Evolutionary conservation across 2,113 vertebrate genomes (phyloP).

Genomic region (Diadophis punctatus): DNA sequence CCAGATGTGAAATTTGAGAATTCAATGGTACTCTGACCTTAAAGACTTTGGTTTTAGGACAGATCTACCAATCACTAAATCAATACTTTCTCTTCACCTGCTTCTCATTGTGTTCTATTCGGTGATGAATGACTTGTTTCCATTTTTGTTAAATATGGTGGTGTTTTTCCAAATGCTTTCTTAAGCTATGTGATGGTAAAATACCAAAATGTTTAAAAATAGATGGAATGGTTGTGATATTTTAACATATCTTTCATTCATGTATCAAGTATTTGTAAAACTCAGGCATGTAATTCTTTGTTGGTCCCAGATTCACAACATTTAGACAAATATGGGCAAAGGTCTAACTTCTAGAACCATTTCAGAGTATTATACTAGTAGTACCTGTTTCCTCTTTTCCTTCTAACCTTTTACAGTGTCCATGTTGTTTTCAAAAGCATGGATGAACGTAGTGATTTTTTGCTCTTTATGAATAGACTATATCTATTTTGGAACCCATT

Average conservation of each 20-base stretch:
- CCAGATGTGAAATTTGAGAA: background rate
- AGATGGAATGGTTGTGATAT: background rate
- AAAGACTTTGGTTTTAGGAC: background rate
- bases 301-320: background rate
- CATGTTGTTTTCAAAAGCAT: background rate
- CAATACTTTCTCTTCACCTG: background rate
- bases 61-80: background rate
- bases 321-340: background rate
- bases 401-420: background rate
- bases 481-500: constrained; percentile 8
- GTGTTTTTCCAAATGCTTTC: background rate
- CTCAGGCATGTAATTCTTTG: background rate
- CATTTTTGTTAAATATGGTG: background rate
- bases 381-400: background rate
- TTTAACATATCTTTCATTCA: background rate
- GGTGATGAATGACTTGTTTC: background rate
- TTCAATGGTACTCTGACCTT: background rate
- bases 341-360: background rate
- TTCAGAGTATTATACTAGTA: background rate
- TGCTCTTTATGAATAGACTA: constrained; percentile 5
- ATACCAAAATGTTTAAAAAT: background rate
- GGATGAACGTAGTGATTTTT: background rate
- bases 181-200: background rate
- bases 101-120: background rate
- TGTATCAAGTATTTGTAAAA: background rate